Evolutionary conservation across 2,797 vertebrate genomes (phyloP), one percentile per base, ranked within the genome.

Genomic region (Rhadinocentrus ornatus): DNA sequence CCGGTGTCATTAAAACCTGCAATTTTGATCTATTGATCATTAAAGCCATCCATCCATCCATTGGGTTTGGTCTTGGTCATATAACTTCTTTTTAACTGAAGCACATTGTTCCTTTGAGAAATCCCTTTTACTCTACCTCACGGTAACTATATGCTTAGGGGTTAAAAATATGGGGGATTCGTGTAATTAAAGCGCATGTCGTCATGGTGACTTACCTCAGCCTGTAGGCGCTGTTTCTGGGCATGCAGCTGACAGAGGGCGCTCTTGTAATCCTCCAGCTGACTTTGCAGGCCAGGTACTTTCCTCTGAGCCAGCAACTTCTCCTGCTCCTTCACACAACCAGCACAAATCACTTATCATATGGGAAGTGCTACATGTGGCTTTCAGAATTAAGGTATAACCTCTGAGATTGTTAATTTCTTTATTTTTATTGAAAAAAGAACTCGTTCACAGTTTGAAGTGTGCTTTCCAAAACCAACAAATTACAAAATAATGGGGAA

Each of bases 181-280:
- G 67, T 60, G 2, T n/a, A 13, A 57, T 65, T 13, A 60, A 63
- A 44, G 26, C 20, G 57, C 16, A 20, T 20, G 78, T 88, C 87
- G 85, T 72, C 74, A 78, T 82, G 79, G 86, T 61, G 55, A 86
- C 93, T 59, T 90, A 99, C 97, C 96, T 99, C 97, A 18, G 93
- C 92, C 75, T 96, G 95, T 22, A 99, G 93, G 48, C 95, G 94
- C 1, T 93, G 91, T 77, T 95, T 98, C 87, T 99, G 96, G 0
- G 88, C 86, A 84, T 97, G 95, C 22, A 98, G 93, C 89, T 96
- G 95, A 69, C 94, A 96, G 87, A 98, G 93, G 83, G 95, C 91
- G 78, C 93, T 96, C 93, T 95, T 97, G 86, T 94, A 95, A 75
- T 98, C 96, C 71, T 98, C 96, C 87, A 99, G 90, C 84, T 98